Conservation (phyloP, 2,888 invertebrate genomes). For the Cryptocephalus primarius region DNA sequence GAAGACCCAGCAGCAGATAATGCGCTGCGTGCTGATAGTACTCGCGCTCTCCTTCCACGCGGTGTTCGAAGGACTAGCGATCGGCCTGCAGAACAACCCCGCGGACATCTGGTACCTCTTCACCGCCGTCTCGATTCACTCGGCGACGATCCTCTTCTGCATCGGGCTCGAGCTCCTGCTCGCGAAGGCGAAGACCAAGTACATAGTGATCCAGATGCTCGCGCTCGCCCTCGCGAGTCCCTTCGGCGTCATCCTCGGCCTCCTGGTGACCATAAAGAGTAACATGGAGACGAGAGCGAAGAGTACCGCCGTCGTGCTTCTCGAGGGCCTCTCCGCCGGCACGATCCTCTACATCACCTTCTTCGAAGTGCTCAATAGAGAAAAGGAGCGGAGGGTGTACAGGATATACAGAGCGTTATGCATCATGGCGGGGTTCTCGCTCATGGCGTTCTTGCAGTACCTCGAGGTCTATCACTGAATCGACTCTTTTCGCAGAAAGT, state of each 20-base stretch:
- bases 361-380: conserved; percentile 41
- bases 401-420: conserved; percentile 30
- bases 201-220: conserved; percentile 37
- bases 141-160: conserved; percentile 42
- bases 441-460: conserved; percentile 32
- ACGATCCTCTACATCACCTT: conserved; percentile 43
- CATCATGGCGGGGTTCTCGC: conserved; percentile 32
- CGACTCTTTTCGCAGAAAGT: too few relatives aligned
- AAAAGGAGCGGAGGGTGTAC: conserved; percentile 33
- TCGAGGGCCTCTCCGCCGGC: conserved; percentile 41
- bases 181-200: conserved; percentile 32
- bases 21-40: conserved; percentile 37
- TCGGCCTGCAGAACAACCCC: conserved; percentile 38
- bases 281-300: conserved; percentile 31
- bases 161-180: conserved; percentile 42
- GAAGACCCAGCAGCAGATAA: conserved; percentile 29
- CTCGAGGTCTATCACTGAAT: conserved; percentile 11
- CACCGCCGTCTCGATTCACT: conserved; percentile 42
- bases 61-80: conserved; percentile 44
- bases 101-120: conserved; percentile 43
- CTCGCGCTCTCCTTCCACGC: conserved; percentile 44
- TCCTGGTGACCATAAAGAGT: conserved; percentile 34
- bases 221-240: conserved; percentile 41
- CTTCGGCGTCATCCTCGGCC: conserved; percentile 39
- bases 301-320: conserved; percentile 32